These are phyloP conservation scores for Torymus auratus DNA, from an alignment of 2,888 invertebrate genomes.

Conservation along the genomic window DNA sequence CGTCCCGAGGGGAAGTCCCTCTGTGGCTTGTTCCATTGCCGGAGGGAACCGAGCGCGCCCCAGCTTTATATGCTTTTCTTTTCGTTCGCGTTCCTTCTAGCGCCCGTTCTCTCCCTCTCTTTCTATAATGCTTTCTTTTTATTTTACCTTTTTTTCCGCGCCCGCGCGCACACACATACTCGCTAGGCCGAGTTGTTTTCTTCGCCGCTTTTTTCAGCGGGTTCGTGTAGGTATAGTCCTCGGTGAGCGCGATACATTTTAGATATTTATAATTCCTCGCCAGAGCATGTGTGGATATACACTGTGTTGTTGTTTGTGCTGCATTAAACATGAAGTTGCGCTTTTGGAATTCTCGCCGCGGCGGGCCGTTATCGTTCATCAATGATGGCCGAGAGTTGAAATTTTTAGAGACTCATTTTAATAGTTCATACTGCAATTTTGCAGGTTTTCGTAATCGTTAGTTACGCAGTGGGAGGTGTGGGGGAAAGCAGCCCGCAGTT, in stretches of 20 bases:
- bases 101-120: background rate
- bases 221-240: conserved; percentile 8
- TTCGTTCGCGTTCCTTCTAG: background rate
- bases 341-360: conserved; percentile 31
- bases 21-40: conserved; percentile 70
- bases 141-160: background rate
- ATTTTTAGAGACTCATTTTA: conserved; percentile 34
- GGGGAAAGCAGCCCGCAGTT: background rate
- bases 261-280: conserved; percentile 56
- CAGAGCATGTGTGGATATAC: conserved; percentile 28
- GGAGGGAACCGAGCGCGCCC: conserved; percentile 65
- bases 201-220: conserved; percentile 24
- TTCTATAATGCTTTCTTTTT: background rate
- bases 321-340: conserved; percentile 46
- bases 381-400: conserved; percentile 24
- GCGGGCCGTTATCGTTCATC: conserved; percentile 43
- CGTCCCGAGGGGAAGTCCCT: conserved; percentile 68
- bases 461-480: background rate
- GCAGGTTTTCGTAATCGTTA: conserved; percentile 4
- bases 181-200: background rate
- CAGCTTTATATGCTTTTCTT: conserved; percentile 36
- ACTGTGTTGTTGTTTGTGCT: conserved; percentile 33
- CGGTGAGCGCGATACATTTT: conserved; percentile 50
- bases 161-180: no score
- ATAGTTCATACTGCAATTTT: conserved; percentile 34